These are phyloP conservation scores for Timandra comae DNA, from an alignment of 2,888 invertebrate genomes.

Conservation along the genomic window DNA sequence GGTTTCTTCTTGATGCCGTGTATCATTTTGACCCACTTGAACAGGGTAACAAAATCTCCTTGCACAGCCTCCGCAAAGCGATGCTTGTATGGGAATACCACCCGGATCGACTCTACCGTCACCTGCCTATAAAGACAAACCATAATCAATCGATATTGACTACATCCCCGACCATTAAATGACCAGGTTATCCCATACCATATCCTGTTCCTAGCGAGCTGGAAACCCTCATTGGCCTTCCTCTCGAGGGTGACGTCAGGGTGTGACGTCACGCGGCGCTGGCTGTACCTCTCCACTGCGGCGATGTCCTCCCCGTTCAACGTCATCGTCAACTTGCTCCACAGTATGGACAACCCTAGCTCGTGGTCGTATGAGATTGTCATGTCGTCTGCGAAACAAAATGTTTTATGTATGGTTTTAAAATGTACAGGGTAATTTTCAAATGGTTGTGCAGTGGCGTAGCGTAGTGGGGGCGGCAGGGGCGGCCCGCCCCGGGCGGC, in stretches of 20 bases:
- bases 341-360: slow-evolving; percentile 52
- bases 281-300: slow-evolving; percentile 81
- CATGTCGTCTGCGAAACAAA: slow-evolving; percentile 65
- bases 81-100: slow-evolving; percentile 90
- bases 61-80: slow-evolving; percentile 92
- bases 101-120: slow-evolving; percentile 79
- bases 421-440: neutral
- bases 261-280: slow-evolving; percentile 77
- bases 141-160: too few relatives aligned
- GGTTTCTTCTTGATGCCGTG: slow-evolving; percentile 83
- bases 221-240: slow-evolving; percentile 84
- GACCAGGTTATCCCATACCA: slow-evolving; percentile 79
- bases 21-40: slow-evolving; percentile 95
- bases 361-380: slow-evolving; percentile 54
- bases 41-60: slow-evolving; percentile 91
- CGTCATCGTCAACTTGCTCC: slow-evolving; percentile 69
- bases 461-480: too few relatives aligned
- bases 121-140: slow-evolving; percentile 74
- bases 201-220: slow-evolving; percentile 82
- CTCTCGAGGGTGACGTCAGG: slow-evolving; percentile 83
- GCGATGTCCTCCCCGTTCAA: slow-evolving; percentile 85
- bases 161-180: too few relatives aligned
- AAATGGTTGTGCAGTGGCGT: neutral
- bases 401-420: neutral
- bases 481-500: too few relatives aligned